A percentile compares a stretch with the other conserved stretches of the same genome.
These are phyloP conservation scores for Macrosiphum euphorbiae DNA, from an alignment of 2,888 invertebrate genomes.

Conservation along the genomic window DNA sequence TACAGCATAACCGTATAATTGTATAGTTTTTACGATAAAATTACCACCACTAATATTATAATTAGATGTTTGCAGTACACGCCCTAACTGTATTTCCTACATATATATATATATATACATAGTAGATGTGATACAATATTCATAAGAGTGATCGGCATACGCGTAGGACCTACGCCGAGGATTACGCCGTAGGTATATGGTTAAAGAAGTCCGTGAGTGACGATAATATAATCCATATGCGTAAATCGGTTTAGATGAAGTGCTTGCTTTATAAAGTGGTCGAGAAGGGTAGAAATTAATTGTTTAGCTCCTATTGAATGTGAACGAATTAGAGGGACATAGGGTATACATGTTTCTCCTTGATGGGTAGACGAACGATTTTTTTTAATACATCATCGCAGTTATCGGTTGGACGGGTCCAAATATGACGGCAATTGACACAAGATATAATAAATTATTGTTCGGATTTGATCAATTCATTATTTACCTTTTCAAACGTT, in stretches of 20 bases:
- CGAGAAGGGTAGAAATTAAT: background rate
- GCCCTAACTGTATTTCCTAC: background rate
- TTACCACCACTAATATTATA: no score
- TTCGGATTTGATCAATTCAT: background rate
- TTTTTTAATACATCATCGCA: background rate
- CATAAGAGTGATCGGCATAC: background rate
- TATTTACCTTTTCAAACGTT: background rate
- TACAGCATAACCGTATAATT: no score
- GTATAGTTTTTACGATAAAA: no score
- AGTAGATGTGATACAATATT: background rate
- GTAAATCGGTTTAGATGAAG: background rate
- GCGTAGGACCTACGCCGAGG: no score
- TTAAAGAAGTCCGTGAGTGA: background rate
- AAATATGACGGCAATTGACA: background rate
- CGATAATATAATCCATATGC: background rate
- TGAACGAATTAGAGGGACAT: background rate
- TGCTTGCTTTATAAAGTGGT: background rate
- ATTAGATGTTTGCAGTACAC: background rate
- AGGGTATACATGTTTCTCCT: background rate
- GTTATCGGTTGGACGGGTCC: background rate
- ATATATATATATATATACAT: background rate
- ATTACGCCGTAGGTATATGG: no score
- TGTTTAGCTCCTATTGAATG: background rate
- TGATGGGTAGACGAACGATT: background rate
- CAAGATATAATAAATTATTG: background rate